Evolutionary conservation across 2,113 vertebrate genomes (phyloP).

Genomic region (Myotis lucifugus): DNA sequence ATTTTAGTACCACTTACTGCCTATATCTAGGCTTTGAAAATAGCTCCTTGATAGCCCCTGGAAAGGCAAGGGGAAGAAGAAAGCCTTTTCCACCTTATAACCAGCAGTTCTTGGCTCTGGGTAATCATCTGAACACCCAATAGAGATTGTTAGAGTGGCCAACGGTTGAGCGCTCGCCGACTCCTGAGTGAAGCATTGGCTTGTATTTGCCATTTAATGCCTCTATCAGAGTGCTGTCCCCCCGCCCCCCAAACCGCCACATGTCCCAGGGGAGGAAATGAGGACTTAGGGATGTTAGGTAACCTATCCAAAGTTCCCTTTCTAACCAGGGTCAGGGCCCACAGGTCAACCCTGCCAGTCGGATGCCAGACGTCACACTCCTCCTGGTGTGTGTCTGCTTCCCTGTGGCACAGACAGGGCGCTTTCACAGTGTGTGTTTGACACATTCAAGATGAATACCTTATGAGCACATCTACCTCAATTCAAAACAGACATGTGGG

Average conservation of each 20-base stretch:
- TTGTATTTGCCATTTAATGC: not conserved
- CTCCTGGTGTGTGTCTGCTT: conserved; percentile 3
- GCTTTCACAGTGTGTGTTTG: conserved; percentile 26
- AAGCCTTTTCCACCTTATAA: not conserved
- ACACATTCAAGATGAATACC: conserved; percentile 55
- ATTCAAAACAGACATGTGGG: not conserved
- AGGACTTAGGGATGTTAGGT: not conserved
- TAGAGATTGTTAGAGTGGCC: not conserved
- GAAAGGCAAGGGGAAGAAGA: not conserved
- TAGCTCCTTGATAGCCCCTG: not conserved
- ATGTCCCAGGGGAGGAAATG: not conserved
- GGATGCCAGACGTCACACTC: not conserved
- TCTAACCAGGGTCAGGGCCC: not conserved
- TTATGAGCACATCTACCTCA: conserved; percentile 41
- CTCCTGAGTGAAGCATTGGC: not conserved
- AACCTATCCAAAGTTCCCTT: not conserved
- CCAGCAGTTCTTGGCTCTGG: not conserved
- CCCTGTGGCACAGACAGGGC: not conserved
- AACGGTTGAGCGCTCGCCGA: not conserved
- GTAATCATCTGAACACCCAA: not conserved
- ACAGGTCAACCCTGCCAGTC: not conserved
- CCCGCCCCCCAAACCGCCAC: too few relatives aligned
- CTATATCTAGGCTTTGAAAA: not conserved
- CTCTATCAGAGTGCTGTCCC: not conserved
- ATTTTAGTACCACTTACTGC: not conserved